These are phyloP conservation scores for Borostomias antarcticus DNA, from an alignment of 2,797 vertebrate genomes.

Conservation along the genomic window DNA sequence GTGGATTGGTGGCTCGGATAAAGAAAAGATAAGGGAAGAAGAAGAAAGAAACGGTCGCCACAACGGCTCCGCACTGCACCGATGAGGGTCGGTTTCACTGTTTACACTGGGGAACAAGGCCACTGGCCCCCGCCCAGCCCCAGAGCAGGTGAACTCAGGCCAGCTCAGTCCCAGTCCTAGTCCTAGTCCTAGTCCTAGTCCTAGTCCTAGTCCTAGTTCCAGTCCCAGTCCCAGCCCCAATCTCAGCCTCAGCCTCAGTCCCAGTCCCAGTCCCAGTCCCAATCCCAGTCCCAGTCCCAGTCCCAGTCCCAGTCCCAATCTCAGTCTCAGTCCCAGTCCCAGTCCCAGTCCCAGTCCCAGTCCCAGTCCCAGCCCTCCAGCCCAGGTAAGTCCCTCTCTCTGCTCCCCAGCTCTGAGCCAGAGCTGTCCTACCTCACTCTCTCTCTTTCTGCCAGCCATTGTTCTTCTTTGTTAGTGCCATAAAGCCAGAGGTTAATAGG, in stretches of 20 bases:
- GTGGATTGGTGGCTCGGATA: conserved; percentile 54
- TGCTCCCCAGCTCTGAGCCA: background rate
- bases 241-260: background rate
- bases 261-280: background rate
- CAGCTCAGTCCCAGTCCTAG: background rate
- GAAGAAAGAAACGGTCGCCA: background rate
- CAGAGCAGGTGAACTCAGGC: too few species aligned
- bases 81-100: background rate
- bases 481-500: conserved; percentile 46
- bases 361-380: background rate
- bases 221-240: background rate
- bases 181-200: background rate
- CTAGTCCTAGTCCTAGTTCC: background rate
- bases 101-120: background rate
- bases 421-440: background rate
- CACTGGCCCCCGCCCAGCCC: too few species aligned
- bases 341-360: background rate
- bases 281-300: background rate
- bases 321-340: background rate
- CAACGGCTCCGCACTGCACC: background rate
- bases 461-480: background rate
- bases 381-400: background rate
- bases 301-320: background rate
- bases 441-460: background rate
- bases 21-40: background rate